Evolutionary conservation across 1,140 invertebrate species (phyloP).

Genomic region (Pentalonia nigronervosa): DNA sequence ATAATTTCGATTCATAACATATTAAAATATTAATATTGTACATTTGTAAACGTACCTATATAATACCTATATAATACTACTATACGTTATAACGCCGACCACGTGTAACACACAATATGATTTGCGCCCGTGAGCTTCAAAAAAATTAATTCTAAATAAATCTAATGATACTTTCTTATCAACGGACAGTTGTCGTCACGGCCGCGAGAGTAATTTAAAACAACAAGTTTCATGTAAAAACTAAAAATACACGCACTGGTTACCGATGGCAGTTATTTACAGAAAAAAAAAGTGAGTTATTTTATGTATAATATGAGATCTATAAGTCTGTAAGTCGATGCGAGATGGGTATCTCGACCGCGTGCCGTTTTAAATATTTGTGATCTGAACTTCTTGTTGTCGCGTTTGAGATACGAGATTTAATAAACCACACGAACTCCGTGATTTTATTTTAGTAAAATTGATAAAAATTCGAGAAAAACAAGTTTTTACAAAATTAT

Average conservation of each 20-base stretch:
- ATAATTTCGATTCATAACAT: neutral
- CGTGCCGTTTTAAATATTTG: conserved; percentile 31
- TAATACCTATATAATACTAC: neutral
- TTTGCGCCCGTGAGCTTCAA: too few species aligned
- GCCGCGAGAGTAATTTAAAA: too few species aligned
- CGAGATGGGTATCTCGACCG: conserved; percentile 18
- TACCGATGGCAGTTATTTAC: neutral
- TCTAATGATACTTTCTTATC: neutral
- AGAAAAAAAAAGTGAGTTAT: conserved; percentile 22
- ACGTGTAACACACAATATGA: neutral
- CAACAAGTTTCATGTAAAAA: conserved; percentile 14
- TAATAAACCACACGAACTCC: neutral
- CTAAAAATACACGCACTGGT: neutral
- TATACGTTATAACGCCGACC: neutral
- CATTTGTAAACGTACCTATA: neutral
- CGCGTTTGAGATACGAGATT: neutral
- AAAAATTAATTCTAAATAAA: conserved; percentile 25
- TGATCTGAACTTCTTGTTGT: conserved; percentile 31
- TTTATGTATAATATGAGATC: neutral
- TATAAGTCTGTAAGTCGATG: conserved; percentile 36
- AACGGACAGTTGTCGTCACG: neutral
- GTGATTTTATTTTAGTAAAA: conserved; percentile 26
- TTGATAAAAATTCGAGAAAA: conserved; percentile 42
- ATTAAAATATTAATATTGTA: neutral
- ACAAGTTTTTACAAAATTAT: conserved; percentile 47